Evolutionary conservation across 2,113 vertebrate genomes (phyloP), one percentile per base, ranked within the genome.

Genomic region (Hippopotamus amphibius): DNA sequence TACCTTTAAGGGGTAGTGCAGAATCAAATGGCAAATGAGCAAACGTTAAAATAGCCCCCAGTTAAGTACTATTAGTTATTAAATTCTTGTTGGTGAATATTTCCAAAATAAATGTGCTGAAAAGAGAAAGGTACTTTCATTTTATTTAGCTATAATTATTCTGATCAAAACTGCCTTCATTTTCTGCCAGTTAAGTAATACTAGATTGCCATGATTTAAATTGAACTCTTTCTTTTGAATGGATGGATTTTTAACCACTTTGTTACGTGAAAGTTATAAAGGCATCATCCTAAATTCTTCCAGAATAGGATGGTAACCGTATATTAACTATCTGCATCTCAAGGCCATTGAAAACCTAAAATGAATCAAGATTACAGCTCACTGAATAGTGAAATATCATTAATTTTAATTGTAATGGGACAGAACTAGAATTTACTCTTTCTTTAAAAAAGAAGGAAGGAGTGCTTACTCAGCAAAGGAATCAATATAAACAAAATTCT

Each of bases 1-100:
- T 76, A 94, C 57, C 46, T 88, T 95, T 88, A 68, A 93, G 88
- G 59, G 4, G 5, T 11, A 81, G 50, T 74, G 65, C 48, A 92
- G 84, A 92, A 92, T 87, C 65, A 79, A 88, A 77, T 41, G 43
- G 76, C 55, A 77, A 94, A 83, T 92, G 71, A 96, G 65, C 61
- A 79, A 92, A 91, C 15, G 65, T 65, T 90, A 65, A 97, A 91
- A 82, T 12, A 77, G 28, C 9, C 21, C 22, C 74, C 74, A 87
- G 76, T 22, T 80, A 81, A 90, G 63, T 59, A 63, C 37, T 48
- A 71, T 59, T 83, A 21, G 19, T 59, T 93, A 74, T 24, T 93
- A 41, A 33, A 65, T 80, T 88, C 57, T 83, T 88, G 22, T 88
- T 92, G 26, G 33, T 71, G 53, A 86, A 10, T 87, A 95, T 41